Percentiles rank a stretch among this genome's conserved stretches.
These are phyloP conservation scores for Perca fluviatilis DNA, from an alignment of 2,113 vertebrate genomes.

Conservation along the genomic window DNA sequence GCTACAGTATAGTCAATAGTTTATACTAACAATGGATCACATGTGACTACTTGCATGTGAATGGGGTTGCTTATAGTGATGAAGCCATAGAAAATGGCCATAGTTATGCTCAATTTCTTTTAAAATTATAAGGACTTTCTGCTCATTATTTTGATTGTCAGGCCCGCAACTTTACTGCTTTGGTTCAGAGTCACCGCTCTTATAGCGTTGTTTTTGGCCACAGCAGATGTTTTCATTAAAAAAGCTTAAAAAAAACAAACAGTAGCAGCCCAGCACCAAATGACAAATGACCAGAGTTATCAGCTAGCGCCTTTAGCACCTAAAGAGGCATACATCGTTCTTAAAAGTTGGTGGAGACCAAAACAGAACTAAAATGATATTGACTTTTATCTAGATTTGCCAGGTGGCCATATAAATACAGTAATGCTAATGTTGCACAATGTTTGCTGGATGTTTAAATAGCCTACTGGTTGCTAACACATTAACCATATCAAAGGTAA, in stretches of 20 bases:
- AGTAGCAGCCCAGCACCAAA: neutral
- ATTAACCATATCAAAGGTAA: neutral
- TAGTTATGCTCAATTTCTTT: neutral
- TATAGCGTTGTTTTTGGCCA: neutral
- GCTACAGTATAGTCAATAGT: constrained; percentile 15
- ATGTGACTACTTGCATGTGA: neutral
- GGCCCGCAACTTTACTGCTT: neutral
- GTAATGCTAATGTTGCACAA: neutral
- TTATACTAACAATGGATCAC: constrained; percentile 2
- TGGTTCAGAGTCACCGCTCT: neutral
- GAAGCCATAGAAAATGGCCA: neutral
- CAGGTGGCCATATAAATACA: neutral
- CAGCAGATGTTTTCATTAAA: neutral
- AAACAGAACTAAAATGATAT: neutral
- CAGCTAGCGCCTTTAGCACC: neutral
- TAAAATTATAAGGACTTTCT: neutral
- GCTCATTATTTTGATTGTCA: neutral
- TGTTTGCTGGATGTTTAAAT: neutral
- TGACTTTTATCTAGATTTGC: neutral
- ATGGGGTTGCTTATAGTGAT: neutral
- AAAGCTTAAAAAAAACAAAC: neutral
- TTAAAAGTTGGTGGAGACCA: constrained; percentile 5
- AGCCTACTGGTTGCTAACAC: neutral
- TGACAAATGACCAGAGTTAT: neutral
- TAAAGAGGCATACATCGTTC: neutral